Percentiles rank a stretch among this genome's conserved stretches.
Evolutionary conservation across 1,140 invertebrate genomes (phyloP).

Genomic region (Sarcophaga peregrina): DNA sequence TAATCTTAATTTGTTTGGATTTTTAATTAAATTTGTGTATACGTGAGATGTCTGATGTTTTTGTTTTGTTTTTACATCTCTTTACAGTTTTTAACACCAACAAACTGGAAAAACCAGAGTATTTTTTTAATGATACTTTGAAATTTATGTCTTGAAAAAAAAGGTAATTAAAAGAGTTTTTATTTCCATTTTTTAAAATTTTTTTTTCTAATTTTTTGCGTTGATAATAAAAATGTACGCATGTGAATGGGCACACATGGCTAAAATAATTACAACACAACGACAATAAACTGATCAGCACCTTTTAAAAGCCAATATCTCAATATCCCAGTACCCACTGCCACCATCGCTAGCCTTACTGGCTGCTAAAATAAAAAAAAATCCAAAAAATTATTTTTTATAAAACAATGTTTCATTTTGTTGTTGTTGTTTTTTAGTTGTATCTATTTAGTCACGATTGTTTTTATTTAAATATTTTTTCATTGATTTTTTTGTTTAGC

Average conservation of each 20-base stretch:
- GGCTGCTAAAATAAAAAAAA: slow-evolving; percentile 24
- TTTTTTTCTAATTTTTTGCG: not conserved
- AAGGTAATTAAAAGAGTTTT: not conserved
- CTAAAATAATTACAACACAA: not conserved
- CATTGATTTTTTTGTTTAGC: not conserved
- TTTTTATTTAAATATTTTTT: not conserved
- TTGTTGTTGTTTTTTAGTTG: not conserved
- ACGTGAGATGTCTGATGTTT: not conserved
- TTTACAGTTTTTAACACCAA: slow-evolving; percentile 10
- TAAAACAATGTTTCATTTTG: not conserved
- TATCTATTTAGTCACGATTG: slow-evolving; percentile 31
- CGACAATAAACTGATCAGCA: not conserved
- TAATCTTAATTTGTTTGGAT: not conserved
- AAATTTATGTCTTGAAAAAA: slow-evolving; percentile 20
- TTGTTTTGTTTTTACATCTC: not conserved
- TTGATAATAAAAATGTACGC: slow-evolving; percentile 5
- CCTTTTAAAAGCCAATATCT: not conserved
- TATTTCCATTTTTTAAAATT: not conserved
- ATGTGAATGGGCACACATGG: not conserved
- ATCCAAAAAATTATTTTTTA: not conserved
- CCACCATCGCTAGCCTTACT: not conserved
- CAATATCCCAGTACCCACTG: not conserved
- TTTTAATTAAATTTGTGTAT: slow-evolving; percentile 6
- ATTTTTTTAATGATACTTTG: slow-evolving; percentile 15
- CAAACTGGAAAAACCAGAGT: slow-evolving; percentile 7